These are phyloP conservation scores for Synergus laeviventris DNA, from an alignment of 2,888 invertebrate species.

Conservation along the genomic window DNA sequence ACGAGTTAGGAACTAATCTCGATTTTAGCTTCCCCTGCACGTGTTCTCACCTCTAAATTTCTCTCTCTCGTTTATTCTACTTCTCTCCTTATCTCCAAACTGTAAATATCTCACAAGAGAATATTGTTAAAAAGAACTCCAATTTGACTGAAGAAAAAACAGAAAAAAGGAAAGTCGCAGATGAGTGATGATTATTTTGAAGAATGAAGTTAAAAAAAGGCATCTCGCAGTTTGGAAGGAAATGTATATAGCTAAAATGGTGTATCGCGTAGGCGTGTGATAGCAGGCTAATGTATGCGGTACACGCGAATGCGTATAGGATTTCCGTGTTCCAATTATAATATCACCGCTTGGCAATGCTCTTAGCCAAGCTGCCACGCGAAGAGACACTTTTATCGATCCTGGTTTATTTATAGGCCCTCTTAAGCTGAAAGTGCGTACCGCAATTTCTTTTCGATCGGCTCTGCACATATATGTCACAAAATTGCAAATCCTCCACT, in stretches of 20 bases:
- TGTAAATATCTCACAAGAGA: neutral
- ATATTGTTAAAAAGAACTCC: neutral
- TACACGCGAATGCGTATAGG: conserved; percentile 25
- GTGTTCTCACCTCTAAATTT: neutral
- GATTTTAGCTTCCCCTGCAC: conserved; percentile 21
- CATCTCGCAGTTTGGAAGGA: neutral
- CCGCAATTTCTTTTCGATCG: neutral
- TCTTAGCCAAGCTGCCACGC: neutral
- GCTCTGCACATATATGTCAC: neutral
- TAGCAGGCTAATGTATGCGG: neutral
- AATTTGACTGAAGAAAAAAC: neutral
- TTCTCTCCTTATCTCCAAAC: conserved; percentile 2
- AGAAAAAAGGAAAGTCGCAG: neutral
- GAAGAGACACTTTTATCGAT: conserved; percentile 10
- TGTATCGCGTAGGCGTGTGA: conserved; percentile 23
- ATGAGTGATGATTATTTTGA: no score
- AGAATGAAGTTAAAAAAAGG: no score
- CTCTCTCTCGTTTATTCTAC: neutral
- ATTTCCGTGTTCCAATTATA: conserved; percentile 37
- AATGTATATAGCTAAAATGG: neutral
- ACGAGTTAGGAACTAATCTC: conserved; percentile 33
- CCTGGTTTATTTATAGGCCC: conserved; percentile 4
- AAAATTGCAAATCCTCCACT: neutral
- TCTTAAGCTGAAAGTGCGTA: neutral
- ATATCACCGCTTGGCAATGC: neutral